Evolutionary conservation across 2,113 vertebrate species (phyloP).

Genomic region (Boleophthalmus pectinirostris): DNA sequence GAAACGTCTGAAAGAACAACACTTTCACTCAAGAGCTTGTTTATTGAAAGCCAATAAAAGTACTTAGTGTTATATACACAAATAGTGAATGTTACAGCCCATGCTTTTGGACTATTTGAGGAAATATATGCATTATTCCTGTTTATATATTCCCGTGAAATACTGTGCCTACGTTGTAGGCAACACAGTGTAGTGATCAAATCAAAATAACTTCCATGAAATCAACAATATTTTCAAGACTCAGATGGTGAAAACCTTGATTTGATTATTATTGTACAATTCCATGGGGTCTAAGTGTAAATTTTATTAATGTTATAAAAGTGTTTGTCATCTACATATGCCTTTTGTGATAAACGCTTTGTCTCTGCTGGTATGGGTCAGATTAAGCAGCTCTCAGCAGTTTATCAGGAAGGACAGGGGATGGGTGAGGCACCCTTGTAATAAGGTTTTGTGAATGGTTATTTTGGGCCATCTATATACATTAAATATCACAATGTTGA

Average conservation of each 20-base stretch:
- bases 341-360: too few relatives aligned
- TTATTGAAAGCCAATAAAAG: constrained; percentile 8
- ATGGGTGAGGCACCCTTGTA: constrained; percentile 17
- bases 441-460: constrained; percentile 1
- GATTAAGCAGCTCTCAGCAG: constrained; percentile 34
- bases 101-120: neutral
- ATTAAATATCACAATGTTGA: neutral
- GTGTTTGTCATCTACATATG: too few relatives aligned
- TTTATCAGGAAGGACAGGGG: neutral
- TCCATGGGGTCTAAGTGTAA: neutral
- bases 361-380: constrained; percentile 15
- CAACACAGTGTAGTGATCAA: neutral
- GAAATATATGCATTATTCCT: neutral
- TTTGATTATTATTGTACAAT: neutral
- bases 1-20: constrained; percentile 8
- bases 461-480: neutral
- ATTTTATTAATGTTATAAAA: neutral
- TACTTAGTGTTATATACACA: neutral
- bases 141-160: too few relatives aligned
- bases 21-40: constrained; percentile 18
- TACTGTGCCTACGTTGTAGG: too few relatives aligned
- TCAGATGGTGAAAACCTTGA: neutral
- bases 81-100: neutral
- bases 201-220: neutral
- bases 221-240: neutral